Conservation (phyloP, 2,888 invertebrate species). For the Anoncus sp. region DNA sequence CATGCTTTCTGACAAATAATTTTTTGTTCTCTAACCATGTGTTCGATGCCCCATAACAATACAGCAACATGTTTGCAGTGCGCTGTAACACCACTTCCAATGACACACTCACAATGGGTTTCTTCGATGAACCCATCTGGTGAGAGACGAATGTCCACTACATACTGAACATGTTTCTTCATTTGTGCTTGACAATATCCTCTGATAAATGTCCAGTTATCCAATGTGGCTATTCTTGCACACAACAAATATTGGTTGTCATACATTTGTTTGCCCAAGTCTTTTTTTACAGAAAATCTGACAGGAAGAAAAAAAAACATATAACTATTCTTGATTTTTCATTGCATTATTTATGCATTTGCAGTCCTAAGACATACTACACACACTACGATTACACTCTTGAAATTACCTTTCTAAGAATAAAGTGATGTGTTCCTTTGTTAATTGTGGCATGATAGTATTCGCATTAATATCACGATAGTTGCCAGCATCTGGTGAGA, state of each 20-base stretch:
- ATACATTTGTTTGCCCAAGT: constrained; percentile 33
- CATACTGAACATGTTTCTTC: constrained; percentile 51
- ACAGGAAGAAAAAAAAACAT: too few species aligned
- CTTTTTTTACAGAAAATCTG: constrained; percentile 2
- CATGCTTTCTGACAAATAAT: constrained; percentile 22
- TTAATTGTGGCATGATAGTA: too few species aligned
- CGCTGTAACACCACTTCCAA: constrained; percentile 41
- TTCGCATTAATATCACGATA: too few species aligned
- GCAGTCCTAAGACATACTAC: too few species aligned
- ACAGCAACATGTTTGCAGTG: constrained; percentile 55
- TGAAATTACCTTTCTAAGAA: too few species aligned
- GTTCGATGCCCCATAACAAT: constrained; percentile 23
- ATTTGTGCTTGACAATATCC: constrained; percentile 51
- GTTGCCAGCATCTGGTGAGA: too few species aligned
- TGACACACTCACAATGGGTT: constrained; percentile 56
- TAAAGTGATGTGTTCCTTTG: too few species aligned
- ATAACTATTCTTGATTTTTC: too few species aligned
- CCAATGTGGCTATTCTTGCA: constrained; percentile 16
- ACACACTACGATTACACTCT: too few species aligned
- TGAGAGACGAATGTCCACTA: constrained; percentile 26
- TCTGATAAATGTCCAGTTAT: constrained; percentile 12
- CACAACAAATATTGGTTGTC: constrained; percentile 13
- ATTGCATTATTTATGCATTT: too few species aligned
- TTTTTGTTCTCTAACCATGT: constrained; percentile 27
- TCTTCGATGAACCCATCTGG: constrained; percentile 29